Evolutionary conservation across 2,888 invertebrate species (phyloP).

Genomic region (Melipona bicolor): DNA sequence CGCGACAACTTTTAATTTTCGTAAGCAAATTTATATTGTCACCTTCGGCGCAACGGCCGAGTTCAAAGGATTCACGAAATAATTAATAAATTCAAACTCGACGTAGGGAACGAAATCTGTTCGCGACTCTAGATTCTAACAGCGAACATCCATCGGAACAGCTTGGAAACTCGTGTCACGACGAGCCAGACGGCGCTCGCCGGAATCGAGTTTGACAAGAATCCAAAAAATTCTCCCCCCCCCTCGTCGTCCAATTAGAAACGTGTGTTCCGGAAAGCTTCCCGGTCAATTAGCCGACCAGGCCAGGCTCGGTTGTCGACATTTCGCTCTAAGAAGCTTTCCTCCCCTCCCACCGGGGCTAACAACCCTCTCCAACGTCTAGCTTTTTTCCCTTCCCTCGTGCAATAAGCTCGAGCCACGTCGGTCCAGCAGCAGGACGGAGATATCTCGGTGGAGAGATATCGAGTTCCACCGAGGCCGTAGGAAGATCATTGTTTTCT

Average conservation of each 20-base stretch:
- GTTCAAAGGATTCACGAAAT: too few species aligned
- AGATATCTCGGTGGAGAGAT: conserved; percentile 29
- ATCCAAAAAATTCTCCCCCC: background rate
- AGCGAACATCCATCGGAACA: too few species aligned
- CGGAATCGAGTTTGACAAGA: too few species aligned
- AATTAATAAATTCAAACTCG: too few species aligned
- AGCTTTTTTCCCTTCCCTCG: background rate
- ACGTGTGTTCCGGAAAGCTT: conserved; percentile 25
- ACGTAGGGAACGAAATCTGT: too few species aligned
- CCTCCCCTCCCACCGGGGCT: background rate
- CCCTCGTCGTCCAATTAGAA: background rate
- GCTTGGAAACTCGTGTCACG: too few species aligned
- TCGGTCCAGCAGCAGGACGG: background rate
- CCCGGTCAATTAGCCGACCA: conserved; percentile 20
- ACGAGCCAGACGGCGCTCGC: too few species aligned
- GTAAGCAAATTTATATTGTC: too few species aligned
- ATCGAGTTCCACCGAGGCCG: conserved; percentile 22
- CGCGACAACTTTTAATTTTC: too few species aligned
- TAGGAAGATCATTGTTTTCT: conserved; percentile 68
- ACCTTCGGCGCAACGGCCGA: too few species aligned
- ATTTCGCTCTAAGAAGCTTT: conserved; percentile 41
- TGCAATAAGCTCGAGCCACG: conserved; percentile 34
- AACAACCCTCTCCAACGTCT: background rate
- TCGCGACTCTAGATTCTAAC: too few species aligned
- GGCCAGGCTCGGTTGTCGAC: background rate